Evolutionary conservation across 2,797 vertebrate species (phyloP), one percentile per base, ranked within the genome.

Genomic region (Argya squamiceps): DNA sequence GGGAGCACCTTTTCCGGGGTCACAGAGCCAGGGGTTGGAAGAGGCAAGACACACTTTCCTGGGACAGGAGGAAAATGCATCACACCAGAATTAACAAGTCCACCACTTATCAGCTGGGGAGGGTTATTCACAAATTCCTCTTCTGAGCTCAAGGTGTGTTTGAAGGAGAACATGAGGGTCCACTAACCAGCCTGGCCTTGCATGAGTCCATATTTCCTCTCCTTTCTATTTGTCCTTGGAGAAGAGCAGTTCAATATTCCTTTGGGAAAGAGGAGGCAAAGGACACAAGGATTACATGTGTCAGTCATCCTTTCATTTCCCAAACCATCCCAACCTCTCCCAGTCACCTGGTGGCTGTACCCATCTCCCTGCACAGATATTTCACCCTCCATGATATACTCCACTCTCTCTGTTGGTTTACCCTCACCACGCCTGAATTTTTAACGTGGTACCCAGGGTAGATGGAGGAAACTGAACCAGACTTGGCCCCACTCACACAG

Each of bases 261-360:
- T 70, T 23, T 30, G 44, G 60, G 71, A 77, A 41, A 74, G 34
- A 77, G 14, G 39, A 88, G 36, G 30, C 46, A 75, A 26, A 71
- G 43, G 27, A 70, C 8, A 4, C 3, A 0, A 70, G 53, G 65
- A 56, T 44, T 70, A 22, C 14, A 17, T 1, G 10, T 0, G 0
- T 58, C 80, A 71, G 39, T 41, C 65, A 64, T 49, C 39, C 62
- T 52, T 84, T 64, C 49, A 32, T 32, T 43, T 32, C 64, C 37
- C 75, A 36, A 44, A 34, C 41, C 16, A 68, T 59, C 63, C 37
- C 37, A 37, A 37, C 37, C 37, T 37, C 37, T 37, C 4, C 68
- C 43, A 29, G 44, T 22, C 44, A 59, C 43, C 60, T 21, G 19
- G 55, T 9, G 7, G 60, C 50, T 27, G 10, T 20, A 30, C 34